Conservation (phyloP, 2,797 vertebrate species). For the Cyprinodon diabolis region DNA sequence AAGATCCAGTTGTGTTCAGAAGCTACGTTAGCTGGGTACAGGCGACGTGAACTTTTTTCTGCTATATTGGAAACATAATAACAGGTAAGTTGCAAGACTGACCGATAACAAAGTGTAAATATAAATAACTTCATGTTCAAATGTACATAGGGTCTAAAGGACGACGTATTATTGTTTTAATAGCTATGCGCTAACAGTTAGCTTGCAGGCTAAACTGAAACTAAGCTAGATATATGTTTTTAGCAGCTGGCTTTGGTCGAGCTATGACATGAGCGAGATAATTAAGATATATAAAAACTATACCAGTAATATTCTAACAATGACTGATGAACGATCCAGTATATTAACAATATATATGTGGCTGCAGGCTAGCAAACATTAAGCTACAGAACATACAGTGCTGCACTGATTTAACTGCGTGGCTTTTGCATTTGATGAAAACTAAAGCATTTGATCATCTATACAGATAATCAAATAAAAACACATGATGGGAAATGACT, state of each 20-base stretch:
- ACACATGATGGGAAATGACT: no score
- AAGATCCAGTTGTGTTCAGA: not conserved
- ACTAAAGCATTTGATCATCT: no score
- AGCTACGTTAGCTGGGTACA: constrained; percentile 24
- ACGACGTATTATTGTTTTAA: accelerated
- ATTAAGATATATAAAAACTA: not conserved
- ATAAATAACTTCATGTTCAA: accelerated
- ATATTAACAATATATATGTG: not conserved
- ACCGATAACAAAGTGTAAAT: accelerated
- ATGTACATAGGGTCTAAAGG: not conserved
- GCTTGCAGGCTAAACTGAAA: constrained; percentile 26
- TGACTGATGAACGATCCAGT: not conserved
- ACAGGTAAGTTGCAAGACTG: constrained; percentile 57
- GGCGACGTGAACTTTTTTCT: constrained; percentile 53
- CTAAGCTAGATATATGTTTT: not conserved
- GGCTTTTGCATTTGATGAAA: no score
- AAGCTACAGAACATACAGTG: no score
- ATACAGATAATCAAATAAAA: no score
- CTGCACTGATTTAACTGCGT: not conserved
- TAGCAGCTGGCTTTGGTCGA: not conserved
- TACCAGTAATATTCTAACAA: not conserved
- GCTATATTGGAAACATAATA: constrained; percentile 51
- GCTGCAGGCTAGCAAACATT: not conserved
- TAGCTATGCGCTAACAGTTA: not conserved
- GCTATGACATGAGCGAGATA: not conserved